These are phyloP conservation scores for Ennomos erosarius DNA, from an alignment of 2,888 invertebrate species.

Conservation along the genomic window DNA sequence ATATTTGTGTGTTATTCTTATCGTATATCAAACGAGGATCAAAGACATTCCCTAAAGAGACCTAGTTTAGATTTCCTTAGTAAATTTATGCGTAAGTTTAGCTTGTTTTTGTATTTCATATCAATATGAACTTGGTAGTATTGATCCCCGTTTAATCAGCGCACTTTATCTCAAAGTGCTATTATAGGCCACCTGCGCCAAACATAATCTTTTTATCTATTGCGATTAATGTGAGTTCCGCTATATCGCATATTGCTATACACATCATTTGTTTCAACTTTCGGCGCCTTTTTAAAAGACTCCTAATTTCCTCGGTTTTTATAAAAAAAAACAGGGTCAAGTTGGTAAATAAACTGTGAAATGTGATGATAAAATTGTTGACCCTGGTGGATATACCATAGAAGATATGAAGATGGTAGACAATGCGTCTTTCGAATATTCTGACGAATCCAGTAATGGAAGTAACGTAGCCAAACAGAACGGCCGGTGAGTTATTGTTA, in stretches of 20 bases:
- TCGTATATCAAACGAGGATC: conserved; percentile 33
- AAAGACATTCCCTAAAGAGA: conserved; percentile 26
- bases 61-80: conserved; percentile 6
- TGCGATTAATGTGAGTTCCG: conserved; percentile 5
- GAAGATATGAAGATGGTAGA: conserved; percentile 67
- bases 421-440: conserved; percentile 77
- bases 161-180: conserved; percentile 18
- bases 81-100: conserved; percentile 7
- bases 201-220: conserved; percentile 15
- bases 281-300: neutral
- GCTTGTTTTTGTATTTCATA: neutral
- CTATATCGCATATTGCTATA: conserved; percentile 1
- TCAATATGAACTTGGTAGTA: neutral
- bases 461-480: conserved; percentile 44
- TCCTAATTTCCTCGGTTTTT: conserved; percentile 21
- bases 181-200: conserved; percentile 16
- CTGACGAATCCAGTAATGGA: conserved; percentile 74
- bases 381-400: conserved; percentile 36
- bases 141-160: conserved; percentile 21
- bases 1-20: conserved; percentile 35
- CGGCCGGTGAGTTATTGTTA: conserved; percentile 59
- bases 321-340: conserved; percentile 14
- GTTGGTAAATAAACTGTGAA: conserved; percentile 21
- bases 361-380: conserved; percentile 29
- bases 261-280: neutral